Percentiles rank a stretch among this genome's conserved stretches.
phyloP scores from a whole-genome alignment of 2,113 vertebrate genomes.

The Rhinichthys klamathensis region DNA sequence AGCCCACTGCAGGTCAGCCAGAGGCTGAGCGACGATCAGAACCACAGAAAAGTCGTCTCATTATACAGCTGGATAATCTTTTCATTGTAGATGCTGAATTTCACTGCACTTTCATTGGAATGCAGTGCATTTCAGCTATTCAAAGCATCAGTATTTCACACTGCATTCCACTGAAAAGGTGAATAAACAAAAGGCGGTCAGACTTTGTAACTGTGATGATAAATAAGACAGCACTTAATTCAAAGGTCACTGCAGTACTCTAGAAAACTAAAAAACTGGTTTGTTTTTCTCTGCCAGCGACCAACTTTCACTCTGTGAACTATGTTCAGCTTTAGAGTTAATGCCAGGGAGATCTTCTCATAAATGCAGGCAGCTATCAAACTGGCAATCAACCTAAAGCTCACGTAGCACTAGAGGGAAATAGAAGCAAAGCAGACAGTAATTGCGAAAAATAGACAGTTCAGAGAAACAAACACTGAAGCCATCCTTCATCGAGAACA shows the following conservation, averaged over 20 bases:
- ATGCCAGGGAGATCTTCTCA: not conserved
- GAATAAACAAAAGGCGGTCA: not conserved
- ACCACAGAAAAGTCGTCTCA: not conserved
- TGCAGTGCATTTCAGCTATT: not conserved
- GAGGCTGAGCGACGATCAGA: conserved; percentile 6
- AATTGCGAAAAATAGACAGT: not conserved
- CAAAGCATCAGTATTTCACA: not conserved
- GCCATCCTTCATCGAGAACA: not conserved
- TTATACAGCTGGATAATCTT: not conserved
- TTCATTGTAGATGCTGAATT: not conserved
- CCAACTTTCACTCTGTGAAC: not conserved
- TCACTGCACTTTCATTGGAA: conserved; percentile 7
- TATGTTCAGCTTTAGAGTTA: not conserved
- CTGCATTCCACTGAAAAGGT: not conserved
- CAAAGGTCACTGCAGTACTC: not conserved
- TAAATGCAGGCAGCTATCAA: conserved; percentile 29
- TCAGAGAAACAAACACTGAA: not conserved
- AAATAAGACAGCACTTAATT: not conserved
- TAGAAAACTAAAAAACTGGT: not conserved
- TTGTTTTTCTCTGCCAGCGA: not conserved
- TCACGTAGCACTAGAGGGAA: not conserved
- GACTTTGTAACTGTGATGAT: not conserved
- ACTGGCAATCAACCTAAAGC: conserved; percentile 6
- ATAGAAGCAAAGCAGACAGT: not conserved
- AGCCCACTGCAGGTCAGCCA: conserved; percentile 13